Evolutionary conservation across 2,888 invertebrate genomes (phyloP).

Genomic region (Chloroclysta siterata): DNA sequence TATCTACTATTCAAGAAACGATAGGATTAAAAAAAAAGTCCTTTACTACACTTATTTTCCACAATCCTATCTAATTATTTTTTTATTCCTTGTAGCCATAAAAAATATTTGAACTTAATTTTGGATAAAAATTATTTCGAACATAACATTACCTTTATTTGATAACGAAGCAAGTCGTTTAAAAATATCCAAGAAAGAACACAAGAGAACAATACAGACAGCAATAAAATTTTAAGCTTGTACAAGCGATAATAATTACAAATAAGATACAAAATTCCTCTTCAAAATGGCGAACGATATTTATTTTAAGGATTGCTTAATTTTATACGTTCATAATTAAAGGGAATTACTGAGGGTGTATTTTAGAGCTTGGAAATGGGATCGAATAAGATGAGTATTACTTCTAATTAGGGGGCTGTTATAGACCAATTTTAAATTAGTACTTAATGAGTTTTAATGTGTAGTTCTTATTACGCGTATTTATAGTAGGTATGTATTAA

Average conservation of each 20-base stretch:
- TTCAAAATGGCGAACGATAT: conserved; percentile 14
- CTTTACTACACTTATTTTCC: too few relatives aligned
- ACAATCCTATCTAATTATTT: too few relatives aligned
- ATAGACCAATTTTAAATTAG: neutral
- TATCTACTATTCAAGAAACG: too few relatives aligned
- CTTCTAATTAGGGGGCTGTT: conserved; percentile 2
- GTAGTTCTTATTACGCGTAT: too few relatives aligned
- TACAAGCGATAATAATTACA: conserved; percentile 16
- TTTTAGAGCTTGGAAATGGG: conserved; percentile 5
- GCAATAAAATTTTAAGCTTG: neutral
- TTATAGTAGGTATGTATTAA: too few relatives aligned
- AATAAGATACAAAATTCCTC: conserved; percentile 11
- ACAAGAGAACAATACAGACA: neutral
- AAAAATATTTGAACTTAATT: too few relatives aligned
- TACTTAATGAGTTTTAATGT: neutral
- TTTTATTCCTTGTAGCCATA: too few relatives aligned
- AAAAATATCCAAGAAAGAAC: neutral
- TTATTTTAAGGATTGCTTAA: conserved; percentile 14
- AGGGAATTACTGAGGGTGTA: conserved; percentile 15
- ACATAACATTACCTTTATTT: too few relatives aligned
- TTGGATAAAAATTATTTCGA: too few relatives aligned
- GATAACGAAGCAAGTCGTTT: too few relatives aligned
- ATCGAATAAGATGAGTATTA: neutral
- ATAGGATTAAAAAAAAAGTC: too few relatives aligned
- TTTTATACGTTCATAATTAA: conserved; percentile 20